These are phyloP conservation scores for Heliconius hermathena DNA, from an alignment of 1,140 invertebrate genomes.

Conservation along the genomic window DNA sequence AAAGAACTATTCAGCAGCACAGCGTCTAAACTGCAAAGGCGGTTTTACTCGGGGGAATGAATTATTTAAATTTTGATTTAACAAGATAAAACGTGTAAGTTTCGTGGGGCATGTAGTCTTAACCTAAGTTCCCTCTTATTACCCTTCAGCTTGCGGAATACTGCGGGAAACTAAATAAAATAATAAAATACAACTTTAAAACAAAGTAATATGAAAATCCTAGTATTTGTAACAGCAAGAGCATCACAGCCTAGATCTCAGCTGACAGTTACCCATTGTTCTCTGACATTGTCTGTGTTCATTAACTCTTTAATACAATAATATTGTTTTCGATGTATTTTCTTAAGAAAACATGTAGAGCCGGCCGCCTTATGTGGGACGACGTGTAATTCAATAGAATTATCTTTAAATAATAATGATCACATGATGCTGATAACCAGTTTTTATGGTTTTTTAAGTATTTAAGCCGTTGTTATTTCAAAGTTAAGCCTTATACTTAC, in stretches of 20 bases:
- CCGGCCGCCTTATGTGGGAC: neutral
- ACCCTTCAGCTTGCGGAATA: neutral
- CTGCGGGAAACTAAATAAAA: neutral
- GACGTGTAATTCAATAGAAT: neutral
- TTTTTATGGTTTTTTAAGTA: neutral
- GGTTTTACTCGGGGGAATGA: too few relatives aligned
- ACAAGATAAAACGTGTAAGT: too few relatives aligned
- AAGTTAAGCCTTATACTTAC: neutral
- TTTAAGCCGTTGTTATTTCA: neutral
- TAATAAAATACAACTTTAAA: neutral
- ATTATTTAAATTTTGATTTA: too few relatives aligned
- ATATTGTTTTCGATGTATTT: neutral
- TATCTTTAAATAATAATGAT: neutral
- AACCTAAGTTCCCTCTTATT: neutral
- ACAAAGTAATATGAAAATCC: neutral
- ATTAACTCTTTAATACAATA: neutral
- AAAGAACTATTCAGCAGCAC: too few relatives aligned
- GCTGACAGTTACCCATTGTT: conserved; percentile 8
- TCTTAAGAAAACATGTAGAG: neutral
- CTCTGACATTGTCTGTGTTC: conserved; percentile 5
- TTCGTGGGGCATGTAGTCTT: too few relatives aligned
- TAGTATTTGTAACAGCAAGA: neutral
- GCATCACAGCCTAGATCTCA: conserved; percentile 2
- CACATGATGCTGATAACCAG: neutral
- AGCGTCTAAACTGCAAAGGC: too few relatives aligned